Conservation (phyloP, 2,888 invertebrate species). For the Dryobotodes eremita region DNA sequence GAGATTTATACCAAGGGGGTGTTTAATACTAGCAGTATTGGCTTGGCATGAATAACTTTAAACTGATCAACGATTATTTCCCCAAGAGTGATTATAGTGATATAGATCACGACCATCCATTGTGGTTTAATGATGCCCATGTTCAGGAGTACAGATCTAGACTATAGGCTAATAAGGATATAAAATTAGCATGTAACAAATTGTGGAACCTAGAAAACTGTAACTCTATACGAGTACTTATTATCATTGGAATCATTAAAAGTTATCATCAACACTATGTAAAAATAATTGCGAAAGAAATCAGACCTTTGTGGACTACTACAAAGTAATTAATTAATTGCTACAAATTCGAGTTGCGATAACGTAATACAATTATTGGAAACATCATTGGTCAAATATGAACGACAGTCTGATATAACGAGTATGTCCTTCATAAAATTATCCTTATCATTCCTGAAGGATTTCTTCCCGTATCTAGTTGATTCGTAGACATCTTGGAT, state of each 20-base stretch:
- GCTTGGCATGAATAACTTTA: neutral
- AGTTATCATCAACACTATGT: neutral
- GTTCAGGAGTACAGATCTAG: constrained; percentile 27
- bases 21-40: neutral
- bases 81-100: neutral
- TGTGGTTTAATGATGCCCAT: constrained; percentile 50
- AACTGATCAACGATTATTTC: neutral
- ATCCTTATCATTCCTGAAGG: neutral
- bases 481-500: neutral
- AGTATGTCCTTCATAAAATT: neutral
- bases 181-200: constrained; percentile 26
- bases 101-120: constrained; percentile 28
- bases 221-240: neutral
- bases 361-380: constrained; percentile 3
- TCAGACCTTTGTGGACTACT: constrained; percentile 1
- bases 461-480: too few relatives aligned
- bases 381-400: neutral
- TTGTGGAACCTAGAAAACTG: constrained; percentile 1
- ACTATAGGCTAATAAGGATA: constrained; percentile 32
- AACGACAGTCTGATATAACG: neutral
- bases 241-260: constrained; percentile 3
- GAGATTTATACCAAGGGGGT: neutral
- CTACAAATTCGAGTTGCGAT: constrained; percentile 17
- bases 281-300: constrained; percentile 16
- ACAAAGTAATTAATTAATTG: constrained; percentile 23